Conservation (phyloP, 2,888 invertebrate species). For the Rhingia rostrata region DNA sequence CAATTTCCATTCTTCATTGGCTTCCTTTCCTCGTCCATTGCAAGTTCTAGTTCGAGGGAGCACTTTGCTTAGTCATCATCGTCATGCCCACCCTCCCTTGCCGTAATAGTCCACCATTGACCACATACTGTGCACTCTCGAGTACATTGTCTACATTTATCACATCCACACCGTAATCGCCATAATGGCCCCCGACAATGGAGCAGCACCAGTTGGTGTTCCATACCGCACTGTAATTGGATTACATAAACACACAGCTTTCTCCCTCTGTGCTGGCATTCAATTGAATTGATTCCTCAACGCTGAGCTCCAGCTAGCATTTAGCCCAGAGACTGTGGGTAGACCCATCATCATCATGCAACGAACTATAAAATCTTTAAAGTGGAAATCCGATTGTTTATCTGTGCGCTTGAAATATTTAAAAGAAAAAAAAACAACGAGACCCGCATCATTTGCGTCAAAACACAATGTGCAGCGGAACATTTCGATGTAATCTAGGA, state of each 20-base stretch:
- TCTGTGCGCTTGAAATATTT: conserved; percentile 34
- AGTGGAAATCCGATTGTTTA: conserved; percentile 65
- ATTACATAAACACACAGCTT: conserved; percentile 53
- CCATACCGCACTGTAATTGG: conserved; percentile 47
- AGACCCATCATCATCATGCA: conserved; percentile 33
- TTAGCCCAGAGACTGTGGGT: conserved; percentile 23
- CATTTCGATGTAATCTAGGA: conserved; percentile 26
- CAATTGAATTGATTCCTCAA: conserved; percentile 48
- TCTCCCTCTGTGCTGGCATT: conserved; percentile 8
- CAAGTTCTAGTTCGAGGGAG: conserved; percentile 57
- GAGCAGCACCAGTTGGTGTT: conserved; percentile 18
- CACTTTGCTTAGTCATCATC: conserved; percentile 24
- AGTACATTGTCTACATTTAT: conserved; percentile 39
- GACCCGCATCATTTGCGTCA: conserved; percentile 40
- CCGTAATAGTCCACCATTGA: conserved; percentile 8
- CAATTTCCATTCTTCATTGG: conserved; percentile 2
- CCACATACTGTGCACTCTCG: conserved; percentile 29
- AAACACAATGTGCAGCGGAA: conserved; percentile 12
- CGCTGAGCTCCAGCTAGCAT: conserved; percentile 45
- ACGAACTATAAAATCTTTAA: conserved; percentile 53
- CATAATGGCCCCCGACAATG: neutral
- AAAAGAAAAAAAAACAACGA: conserved; percentile 4
- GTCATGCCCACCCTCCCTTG: neutral
- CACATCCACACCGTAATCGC: conserved; percentile 23
- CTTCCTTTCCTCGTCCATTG: conserved; percentile 11